Evolutionary conservation across 1,140 invertebrate species (phyloP).

Genomic region (Papilio polyxenes): DNA sequence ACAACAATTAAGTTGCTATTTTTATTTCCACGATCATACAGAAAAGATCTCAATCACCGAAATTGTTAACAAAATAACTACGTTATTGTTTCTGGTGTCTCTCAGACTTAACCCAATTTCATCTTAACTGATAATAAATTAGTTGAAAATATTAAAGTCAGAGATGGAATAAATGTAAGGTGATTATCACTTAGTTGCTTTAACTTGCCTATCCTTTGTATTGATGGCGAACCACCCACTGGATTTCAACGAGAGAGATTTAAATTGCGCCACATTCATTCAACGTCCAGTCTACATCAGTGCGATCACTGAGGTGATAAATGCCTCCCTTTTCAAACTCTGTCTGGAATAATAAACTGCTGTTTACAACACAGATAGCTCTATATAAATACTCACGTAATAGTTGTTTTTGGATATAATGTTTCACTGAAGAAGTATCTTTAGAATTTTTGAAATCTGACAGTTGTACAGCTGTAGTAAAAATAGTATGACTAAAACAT

Average conservation of each 20-base stretch:
- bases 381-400: neutral
- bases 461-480: too few relatives aligned
- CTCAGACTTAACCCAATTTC: too few relatives aligned
- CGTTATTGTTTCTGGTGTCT: too few relatives aligned
- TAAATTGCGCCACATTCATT: slow-evolving; percentile 70
- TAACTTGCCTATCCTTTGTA: slow-evolving; percentile 52
- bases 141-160: slow-evolving; percentile 2
- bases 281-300: slow-evolving; percentile 54
- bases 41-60: too few relatives aligned
- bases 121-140: neutral
- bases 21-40: too few relatives aligned
- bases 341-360: slow-evolving; percentile 59
- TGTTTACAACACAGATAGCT: slow-evolving; percentile 49
- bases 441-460: too few relatives aligned
- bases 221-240: slow-evolving; percentile 69
- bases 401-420: neutral
- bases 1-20: too few relatives aligned
- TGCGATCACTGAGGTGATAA: slow-evolving; percentile 65
- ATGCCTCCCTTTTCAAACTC: slow-evolving; percentile 67
- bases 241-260: slow-evolving; percentile 65
- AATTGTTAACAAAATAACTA: too few relatives aligned
- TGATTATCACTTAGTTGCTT: slow-evolving; percentile 53
- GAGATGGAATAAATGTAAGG: slow-evolving; percentile 50
- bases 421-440: neutral
- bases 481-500: too few relatives aligned